Base-by-base conservation (phyloP, 2,888 invertebrate genomes). In the Rhagophthalmus giganteus region DNA sequence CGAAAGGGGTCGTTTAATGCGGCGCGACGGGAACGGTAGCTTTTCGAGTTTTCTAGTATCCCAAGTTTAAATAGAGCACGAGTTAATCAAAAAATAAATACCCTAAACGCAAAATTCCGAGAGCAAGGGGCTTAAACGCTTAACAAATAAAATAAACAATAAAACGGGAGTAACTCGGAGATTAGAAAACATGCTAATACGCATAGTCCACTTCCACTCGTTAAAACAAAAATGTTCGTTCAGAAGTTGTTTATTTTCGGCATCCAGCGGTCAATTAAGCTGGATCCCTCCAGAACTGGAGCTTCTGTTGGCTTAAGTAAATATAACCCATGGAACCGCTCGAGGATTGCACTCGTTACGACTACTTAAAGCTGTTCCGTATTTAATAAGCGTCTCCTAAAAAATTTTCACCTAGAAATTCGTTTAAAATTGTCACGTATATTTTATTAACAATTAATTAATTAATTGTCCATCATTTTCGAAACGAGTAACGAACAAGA, bases 171-270 rank as follows among this genome's bases (percentile, higher is more conserved):
- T 52, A 55, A 45, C 46, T 51, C 54, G 28, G 51, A 59, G 60
- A 62, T 60, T 60, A 58, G 60, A 57, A 62, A 62, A 62, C 62
- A 62, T 62, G 60, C 56, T 62, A 60, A 62, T 60, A 59, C 40
- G 39, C 35, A 34, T 49, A 49, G 53, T 49, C 44, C 49, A 49
- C 54, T 54, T 49, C 42, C 40, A 39, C 54, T 54, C 48, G 44
- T 47, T 54, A 38, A 54, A 54, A 48, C 48, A 53, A 54, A 54
- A 54, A 54, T 49, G 33, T 49, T 54, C 57, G 45, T 48, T 53
- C 45, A 57, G 50, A 57, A 57, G 53, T 57, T 59, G 59, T 59
- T 59, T 59, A 59, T 57, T 59, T 59, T 59, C 45, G 42, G 50
- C 57, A 39, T 53, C 41, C 55, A 49, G 51, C 46, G 57, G 57